Evolutionary conservation across 2,888 invertebrate species (phyloP).

Genomic region (Athetis lepigone): DNA sequence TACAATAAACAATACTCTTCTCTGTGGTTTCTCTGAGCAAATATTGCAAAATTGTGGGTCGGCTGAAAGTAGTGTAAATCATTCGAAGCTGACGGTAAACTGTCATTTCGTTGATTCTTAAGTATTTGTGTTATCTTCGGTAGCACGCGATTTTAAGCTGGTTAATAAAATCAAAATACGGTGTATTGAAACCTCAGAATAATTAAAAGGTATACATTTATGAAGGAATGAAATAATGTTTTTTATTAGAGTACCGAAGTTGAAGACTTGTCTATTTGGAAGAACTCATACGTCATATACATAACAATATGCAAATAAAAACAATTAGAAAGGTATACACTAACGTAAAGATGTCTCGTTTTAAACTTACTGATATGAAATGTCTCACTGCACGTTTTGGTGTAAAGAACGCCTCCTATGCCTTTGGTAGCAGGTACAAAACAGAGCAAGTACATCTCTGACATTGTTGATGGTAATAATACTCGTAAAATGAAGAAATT

Average conservation of each 20-base stretch:
- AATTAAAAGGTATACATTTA: neutral
- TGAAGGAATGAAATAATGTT: neutral
- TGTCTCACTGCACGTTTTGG: neutral
- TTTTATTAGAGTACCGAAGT: too few species aligned
- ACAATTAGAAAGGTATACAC: neutral
- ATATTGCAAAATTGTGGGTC: slow-evolving; percentile 59
- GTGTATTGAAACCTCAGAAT: neutral
- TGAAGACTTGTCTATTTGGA: neutral
- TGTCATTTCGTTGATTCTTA: slow-evolving; percentile 36
- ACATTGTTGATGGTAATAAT: too few species aligned
- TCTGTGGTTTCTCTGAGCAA: slow-evolving; percentile 29
- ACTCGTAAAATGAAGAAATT: neutral
- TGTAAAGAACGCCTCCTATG: neutral
- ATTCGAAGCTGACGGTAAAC: slow-evolving; percentile 36
- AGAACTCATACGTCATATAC: neutral
- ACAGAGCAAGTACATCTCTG: too few species aligned
- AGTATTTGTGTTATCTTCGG: slow-evolving; percentile 33
- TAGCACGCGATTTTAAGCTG: slow-evolving; percentile 23
- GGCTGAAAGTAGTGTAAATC: slow-evolving; percentile 46
- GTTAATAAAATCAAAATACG: neutral
- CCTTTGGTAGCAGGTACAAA: neutral
- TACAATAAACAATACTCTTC: slow-evolving; percentile 21
- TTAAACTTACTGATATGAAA: neutral
- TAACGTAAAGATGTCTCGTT: neutral
- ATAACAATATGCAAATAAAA: neutral